Evolutionary conservation across 2,888 invertebrate genomes (phyloP), one percentile per base, ranked within the genome.

Genomic region (Sarcophaga caerulescens): DNA sequence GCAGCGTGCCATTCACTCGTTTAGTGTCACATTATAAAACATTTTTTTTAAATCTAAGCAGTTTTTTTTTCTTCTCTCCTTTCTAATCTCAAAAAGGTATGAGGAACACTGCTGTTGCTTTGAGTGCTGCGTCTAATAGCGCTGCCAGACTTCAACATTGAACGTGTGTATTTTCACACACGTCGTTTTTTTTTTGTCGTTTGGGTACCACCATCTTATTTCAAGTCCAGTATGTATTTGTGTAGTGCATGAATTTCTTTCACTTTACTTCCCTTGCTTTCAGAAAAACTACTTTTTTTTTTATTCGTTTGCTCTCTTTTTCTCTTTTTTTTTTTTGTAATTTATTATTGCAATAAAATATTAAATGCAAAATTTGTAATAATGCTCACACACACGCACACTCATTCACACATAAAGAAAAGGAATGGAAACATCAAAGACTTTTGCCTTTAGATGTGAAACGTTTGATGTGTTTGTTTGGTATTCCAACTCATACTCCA

Each of bases 341-440:
- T 85, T 80, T 83, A 84, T 80, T 85, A 83, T 80, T 83, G 76
- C 76, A 83, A 76, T 76, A 83, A 80, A 83, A 76, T 76, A 70
- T 76, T 79, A 23, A 68, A 78, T 14, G 73, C 60, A 57, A 47
- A 60, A 35, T 35, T 35, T 35, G 35, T 47, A 14, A 47, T 14
- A 47, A 47, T 47, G 52, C 35, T 6, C 35, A 35, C 35, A 47
- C 4, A 52, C 52, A 52, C 52, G 14, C 44, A 12, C n/a, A 66
- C 6, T 17, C 44, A 25, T 44, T 12, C 4, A 25, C 66, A 66
- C 14, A 52, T 52, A 52, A 65, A 59, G 44, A 74, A 66, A 62
- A 71, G 73, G 3, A 12, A 17, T 35, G 8, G 10, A 76, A 35
- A 85, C 85, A 83, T 85, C 85, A 85, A 85, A 85, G 84, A 77